These are phyloP conservation scores for Genyomyrus donnyi DNA, from an alignment of 2,113 vertebrate species.

Conservation along the genomic window DNA sequence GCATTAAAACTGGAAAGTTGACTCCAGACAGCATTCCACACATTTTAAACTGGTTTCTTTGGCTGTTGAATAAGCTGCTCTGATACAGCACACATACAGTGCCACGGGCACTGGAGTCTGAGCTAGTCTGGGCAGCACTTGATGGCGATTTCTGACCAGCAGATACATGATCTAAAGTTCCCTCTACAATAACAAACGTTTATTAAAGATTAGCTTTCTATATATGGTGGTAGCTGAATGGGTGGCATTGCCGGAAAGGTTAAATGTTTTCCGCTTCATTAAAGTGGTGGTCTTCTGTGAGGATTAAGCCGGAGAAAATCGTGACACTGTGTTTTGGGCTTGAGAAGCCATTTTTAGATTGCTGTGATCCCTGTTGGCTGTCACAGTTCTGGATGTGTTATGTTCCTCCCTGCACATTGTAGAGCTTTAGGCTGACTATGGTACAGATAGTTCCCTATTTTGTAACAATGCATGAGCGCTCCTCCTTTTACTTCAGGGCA, in stretches of 20 bases:
- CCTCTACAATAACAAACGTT: not conserved
- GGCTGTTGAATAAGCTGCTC: slow-evolving; percentile 28
- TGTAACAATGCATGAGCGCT: not conserved
- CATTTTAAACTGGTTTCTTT: slow-evolving; percentile 9
- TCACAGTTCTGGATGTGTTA: not conserved
- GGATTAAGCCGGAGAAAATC: not conserved
- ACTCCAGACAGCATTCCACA: slow-evolving; percentile 14
- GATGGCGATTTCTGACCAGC: not conserved
- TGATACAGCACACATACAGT: not conserved
- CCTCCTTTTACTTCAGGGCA: not conserved
- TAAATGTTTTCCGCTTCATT: not conserved
- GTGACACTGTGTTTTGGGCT: not conserved
- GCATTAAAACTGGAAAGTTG: slow-evolving; percentile 1
- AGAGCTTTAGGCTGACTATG: not conserved
- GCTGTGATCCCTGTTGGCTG: not conserved
- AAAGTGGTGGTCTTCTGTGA: not conserved
- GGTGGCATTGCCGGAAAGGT: not conserved
- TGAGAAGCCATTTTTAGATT: not conserved
- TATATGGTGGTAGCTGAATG: not conserved
- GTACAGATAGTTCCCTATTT: not conserved
- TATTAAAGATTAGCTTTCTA: not conserved
- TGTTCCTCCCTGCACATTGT: not conserved
- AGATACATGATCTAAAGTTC: not conserved
- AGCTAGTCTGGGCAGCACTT: not conserved
- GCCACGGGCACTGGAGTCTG: not conserved